Conservation (phyloP, 2,113 vertebrate species). For the Otus sunia region DNA sequence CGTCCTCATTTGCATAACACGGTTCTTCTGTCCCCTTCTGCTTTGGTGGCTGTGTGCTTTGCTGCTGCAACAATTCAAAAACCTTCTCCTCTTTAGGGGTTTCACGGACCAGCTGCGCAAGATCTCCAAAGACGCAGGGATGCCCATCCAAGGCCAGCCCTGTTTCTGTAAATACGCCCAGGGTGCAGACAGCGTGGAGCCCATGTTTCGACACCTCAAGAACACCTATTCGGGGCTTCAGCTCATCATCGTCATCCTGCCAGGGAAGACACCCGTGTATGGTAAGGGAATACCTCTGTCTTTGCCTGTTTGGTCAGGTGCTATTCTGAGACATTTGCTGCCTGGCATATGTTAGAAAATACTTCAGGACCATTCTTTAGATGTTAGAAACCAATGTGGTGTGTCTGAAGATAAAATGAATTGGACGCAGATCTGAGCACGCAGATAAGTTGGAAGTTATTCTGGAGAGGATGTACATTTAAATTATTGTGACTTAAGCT, state of each 20-base stretch:
- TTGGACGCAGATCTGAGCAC: not conserved
- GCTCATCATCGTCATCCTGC: constrained; percentile 98
- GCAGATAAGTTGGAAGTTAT: not conserved
- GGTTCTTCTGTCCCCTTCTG: not conserved
- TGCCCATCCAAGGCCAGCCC: constrained; percentile 97
- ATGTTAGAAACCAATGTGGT: not conserved
- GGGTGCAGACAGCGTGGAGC: constrained; percentile 96
- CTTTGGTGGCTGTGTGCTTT: not conserved
- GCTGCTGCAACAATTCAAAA: not conserved
- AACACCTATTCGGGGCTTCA: constrained; percentile 97
- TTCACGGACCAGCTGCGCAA: constrained; percentile 97
- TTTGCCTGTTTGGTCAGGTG: not conserved
- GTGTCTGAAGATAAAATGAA: not conserved
- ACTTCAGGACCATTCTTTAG: not conserved
- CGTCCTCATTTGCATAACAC: not conserved
- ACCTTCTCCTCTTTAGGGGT: constrained; percentile 73
- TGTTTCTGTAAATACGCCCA: constrained; percentile 99
- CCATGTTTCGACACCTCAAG: constrained; percentile 98
- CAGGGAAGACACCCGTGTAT: constrained; percentile 94
- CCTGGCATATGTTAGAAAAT: not conserved
- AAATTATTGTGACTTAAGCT: not conserved
- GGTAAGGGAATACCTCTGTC: constrained; percentile 71
- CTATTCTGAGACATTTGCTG: not conserved
- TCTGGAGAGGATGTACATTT: not conserved
- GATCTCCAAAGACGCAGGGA: constrained; percentile 96